Evolutionary conservation across 2,888 invertebrate species (phyloP), one percentile per base, ranked within the genome.

Genomic region (Ormyrus nitidulus): DNA sequence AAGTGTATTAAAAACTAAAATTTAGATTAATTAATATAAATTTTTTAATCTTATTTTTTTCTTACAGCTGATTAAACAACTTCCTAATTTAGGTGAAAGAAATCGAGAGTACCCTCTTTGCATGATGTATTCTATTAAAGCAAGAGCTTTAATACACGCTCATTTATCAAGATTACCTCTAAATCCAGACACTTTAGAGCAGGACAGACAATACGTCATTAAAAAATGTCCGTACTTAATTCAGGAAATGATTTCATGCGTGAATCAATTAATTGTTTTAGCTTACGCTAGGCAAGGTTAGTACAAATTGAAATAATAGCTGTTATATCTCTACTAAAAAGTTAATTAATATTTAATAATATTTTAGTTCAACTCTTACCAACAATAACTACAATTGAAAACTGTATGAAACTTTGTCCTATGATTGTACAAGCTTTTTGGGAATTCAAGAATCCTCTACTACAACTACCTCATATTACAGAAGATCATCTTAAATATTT

Each of bases 381-480:
- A 10, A 94, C 94, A 58, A 95, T 99, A 85, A 98, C 98, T 89
- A 98, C 99, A 3, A 95, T 99, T 85, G 99, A 99, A 91, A 98
- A 98, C 91, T 96, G 97, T 87, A 99, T 99, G 98, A 98, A 98
- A 90, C 91, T 99, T 77, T 96, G 96, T 78, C 98, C 99, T 54
- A 98, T 99, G 97, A 94, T 99, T 79, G 97, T 99, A 4, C 99
- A 99, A 92, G 99, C 95, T 0, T 92, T 99, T 79, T 99, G 99
- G 97, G 98, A 98, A 87, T 96, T 94, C 89, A 97, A 98, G 90
- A 98, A 97, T 82, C 97, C 99, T 0, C 92, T 99, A 48, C 92
- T 99, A 11, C 99, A 99, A 91, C 92, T 99, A 82, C 99, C 99
- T 1, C 97, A 99, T 88, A 94, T 99, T 77, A 95, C 94, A 8